Base-by-base conservation (phyloP, 2,888 invertebrate species). In the Agrochola lychnidis region DNA sequence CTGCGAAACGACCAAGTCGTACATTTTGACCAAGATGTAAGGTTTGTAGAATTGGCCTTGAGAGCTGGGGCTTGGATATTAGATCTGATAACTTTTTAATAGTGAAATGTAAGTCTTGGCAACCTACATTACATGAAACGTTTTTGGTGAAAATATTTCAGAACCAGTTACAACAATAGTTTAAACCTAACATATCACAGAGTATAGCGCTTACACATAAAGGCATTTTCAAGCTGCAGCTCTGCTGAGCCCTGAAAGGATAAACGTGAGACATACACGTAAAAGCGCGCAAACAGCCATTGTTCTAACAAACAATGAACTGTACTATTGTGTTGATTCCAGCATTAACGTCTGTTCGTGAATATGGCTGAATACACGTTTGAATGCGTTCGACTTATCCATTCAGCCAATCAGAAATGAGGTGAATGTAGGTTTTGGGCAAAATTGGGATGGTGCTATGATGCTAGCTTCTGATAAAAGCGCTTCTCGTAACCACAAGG, bases 301-400 rank as follows among this genome's bases (percentile, higher is more conserved):
- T 85, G 85, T 85, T 75, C 59, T 40, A 68, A 12, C 7, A 25
- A 71, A 87, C 86, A 85, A 87, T 79, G 69, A 69, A 70, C 66
- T 6, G 57, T 66, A 66, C 82, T 59, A 74, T 79, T 82, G 86
- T 87, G 48, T 36, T 76, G 70, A 75, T 76, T 73, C 70, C 66
- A 70, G 68, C 36, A 66, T 70, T 73, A 67, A 64, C 63, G 57
- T 72, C 42, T 56, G 48, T 30, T 66, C 30, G 48, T 73, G 62
- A 30, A 57, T 62, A 63, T 45, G 53, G 12, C 59, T 68, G 70
- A 68, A 73, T 67, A 53, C 66, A 67, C 48, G 70, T 61, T 42
- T 69, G 61, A 72, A 59, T 67, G 36, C 30, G 72, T 53, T 67
- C 59, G 25, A 57, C 53, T 81, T 40, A 57, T 40, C 30, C 48